Conservation (phyloP, 2,113 vertebrate species). For the Taurulus bubalis region DNA sequence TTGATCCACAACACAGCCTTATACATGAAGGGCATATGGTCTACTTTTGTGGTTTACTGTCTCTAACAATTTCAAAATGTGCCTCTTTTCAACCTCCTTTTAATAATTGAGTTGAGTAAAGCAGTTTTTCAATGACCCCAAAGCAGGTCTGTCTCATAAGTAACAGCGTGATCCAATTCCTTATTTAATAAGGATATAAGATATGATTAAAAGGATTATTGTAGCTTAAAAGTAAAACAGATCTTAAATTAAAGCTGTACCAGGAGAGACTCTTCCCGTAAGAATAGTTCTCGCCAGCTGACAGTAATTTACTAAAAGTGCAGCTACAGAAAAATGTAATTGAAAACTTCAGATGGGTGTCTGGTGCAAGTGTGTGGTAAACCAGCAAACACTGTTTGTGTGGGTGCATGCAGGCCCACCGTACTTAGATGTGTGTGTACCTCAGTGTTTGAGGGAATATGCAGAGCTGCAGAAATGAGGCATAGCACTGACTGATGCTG, state of each 20-base stretch:
- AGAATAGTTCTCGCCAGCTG: slow-evolving; percentile 23
- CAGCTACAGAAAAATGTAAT: slow-evolving; percentile 8
- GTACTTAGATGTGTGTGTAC: slow-evolving; percentile 49
- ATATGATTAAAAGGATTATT: neutral
- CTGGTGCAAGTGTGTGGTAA: slow-evolving; percentile 64
- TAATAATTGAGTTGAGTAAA: neutral
- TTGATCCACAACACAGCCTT: neutral
- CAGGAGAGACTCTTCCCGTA: neutral
- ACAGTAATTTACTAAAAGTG: slow-evolving; percentile 12
- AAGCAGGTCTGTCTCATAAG: slow-evolving; percentile 9
- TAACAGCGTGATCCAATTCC: neutral
- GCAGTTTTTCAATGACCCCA: neutral
- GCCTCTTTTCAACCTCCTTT: slow-evolving; percentile 3
- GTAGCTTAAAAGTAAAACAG: neutral
- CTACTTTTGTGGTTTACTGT: neutral
- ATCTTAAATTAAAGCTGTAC: neutral
- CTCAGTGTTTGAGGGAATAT: slow-evolving; percentile 66
- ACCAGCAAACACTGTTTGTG: slow-evolving; percentile 59
- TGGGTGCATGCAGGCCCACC: slow-evolving; percentile 39
- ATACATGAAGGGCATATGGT: neutral
- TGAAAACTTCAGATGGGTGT: slow-evolving; percentile 43
- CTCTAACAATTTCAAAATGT: neutral
- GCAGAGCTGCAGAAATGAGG: slow-evolving; percentile 83
- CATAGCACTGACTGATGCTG: slow-evolving; percentile 78
- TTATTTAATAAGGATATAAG: neutral